Percentiles rank a stretch among this genome's conserved stretches.
phyloP scores from a whole-genome alignment of 2,113 vertebrate genomes.

The Mirounga angustirostris region DNA sequence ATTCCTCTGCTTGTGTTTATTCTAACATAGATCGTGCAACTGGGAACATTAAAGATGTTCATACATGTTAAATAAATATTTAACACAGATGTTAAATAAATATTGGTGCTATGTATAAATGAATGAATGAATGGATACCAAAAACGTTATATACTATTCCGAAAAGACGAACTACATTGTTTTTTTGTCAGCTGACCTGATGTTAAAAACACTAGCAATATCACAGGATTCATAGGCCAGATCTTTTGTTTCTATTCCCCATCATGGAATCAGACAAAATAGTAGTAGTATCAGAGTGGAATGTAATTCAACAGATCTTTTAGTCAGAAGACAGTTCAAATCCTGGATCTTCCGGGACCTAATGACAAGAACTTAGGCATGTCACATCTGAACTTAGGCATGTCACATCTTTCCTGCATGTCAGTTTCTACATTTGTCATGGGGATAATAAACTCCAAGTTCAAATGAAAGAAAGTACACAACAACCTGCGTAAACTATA shows the following conservation, averaged over 20 bases:
- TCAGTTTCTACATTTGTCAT: not conserved
- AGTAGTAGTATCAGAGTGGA: not conserved
- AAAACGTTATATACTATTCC: not conserved
- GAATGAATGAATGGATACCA: not conserved
- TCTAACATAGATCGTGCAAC: not conserved
- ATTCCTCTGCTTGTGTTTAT: not conserved
- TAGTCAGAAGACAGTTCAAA: conserved; percentile 4
- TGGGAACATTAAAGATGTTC: not conserved
- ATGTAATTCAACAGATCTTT: not conserved
- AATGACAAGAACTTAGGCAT: not conserved
- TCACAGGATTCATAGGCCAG: not conserved
- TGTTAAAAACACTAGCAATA: conserved; percentile 14
- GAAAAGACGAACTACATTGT: not conserved
- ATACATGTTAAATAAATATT: not conserved
- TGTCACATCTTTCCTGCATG: not conserved
- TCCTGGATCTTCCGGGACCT: not conserved
- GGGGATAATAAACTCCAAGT: not conserved
- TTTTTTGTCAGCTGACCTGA: not conserved
- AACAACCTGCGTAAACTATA: not conserved
- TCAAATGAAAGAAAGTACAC: conserved; percentile 43
- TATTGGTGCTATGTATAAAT: not conserved
- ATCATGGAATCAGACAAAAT: not conserved
- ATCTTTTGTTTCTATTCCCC: conserved; percentile 7
- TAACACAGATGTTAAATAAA: not conserved
- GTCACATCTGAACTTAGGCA: not conserved